phyloP scores from a whole-genome alignment of 2,113 vertebrate species.

The Onychostoma macrolepis region DNA sequence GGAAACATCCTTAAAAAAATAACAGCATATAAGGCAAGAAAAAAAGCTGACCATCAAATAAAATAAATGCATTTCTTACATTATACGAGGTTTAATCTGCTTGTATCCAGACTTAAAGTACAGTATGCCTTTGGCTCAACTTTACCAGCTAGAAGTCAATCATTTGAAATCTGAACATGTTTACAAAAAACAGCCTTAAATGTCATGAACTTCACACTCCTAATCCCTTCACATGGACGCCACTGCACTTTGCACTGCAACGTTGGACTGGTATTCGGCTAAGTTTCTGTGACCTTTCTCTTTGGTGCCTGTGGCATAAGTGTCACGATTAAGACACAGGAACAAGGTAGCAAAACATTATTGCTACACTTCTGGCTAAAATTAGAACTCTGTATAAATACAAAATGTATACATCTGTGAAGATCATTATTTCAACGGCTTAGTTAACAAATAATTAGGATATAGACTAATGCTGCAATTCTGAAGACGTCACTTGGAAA shows the following conservation, averaged over 20 bases:
- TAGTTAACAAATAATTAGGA: neutral
- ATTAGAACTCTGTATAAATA: neutral
- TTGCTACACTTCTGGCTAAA: slow-evolving; percentile 17
- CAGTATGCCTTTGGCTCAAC: neutral
- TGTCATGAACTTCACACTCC: slow-evolving; percentile 36
- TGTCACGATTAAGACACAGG: neutral
- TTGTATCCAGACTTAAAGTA: neutral
- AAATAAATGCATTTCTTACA: neutral
- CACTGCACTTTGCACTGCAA: slow-evolving; percentile 6
- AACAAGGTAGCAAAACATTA: slow-evolving; percentile 9
- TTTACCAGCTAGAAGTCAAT: neutral
- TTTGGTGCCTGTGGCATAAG: slow-evolving; percentile 17
- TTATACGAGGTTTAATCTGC: neutral
- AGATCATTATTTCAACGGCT: neutral
- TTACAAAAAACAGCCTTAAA: slow-evolving; percentile 22
- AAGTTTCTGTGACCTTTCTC: slow-evolving; percentile 51
- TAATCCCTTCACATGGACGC: neutral
- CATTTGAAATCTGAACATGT: slow-evolving; percentile 27
- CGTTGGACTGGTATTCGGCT: slow-evolving; percentile 3
- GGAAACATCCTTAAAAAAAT: neutral
- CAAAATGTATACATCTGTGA: neutral
- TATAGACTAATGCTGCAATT: neutral
- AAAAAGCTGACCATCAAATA: neutral
- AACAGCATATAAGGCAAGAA: neutral
- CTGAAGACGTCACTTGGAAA: slow-evolving; percentile 45